phyloP scores from a whole-genome alignment of 2,888 invertebrate genomes.

The Netelia fuscicornis region DNA sequence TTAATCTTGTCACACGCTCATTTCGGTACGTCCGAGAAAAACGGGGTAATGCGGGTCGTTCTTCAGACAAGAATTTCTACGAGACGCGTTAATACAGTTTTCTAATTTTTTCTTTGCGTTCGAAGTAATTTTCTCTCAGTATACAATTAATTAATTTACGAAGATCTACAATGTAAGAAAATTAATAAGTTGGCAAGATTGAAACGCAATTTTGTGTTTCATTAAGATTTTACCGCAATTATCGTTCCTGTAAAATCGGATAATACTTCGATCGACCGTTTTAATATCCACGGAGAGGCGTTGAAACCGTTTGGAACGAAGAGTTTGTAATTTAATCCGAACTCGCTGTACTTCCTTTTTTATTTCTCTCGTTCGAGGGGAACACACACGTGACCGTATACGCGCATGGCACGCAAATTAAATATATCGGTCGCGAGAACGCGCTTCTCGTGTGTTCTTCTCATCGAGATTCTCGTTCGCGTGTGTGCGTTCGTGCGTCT shows the following conservation, averaged over 20 bases:
- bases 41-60: constrained; percentile 1
- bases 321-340: constrained; percentile 50
- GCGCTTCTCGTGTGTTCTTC: constrained; percentile 47
- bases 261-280: too few relatives aligned
- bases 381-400: constrained; percentile 45
- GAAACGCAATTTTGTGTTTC: too few relatives aligned
- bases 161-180: too few relatives aligned
- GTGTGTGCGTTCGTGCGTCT: constrained; percentile 76
- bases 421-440: constrained; percentile 75
- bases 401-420: constrained; percentile 78
- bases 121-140: background rate
- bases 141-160: background rate
- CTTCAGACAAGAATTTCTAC: background rate
- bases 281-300: background rate
- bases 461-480: constrained; percentile 71
- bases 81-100: background rate
- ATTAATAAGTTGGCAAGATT: too few relatives aligned
- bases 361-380: constrained; percentile 17
- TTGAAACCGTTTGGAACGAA: background rate
- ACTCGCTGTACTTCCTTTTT: constrained; percentile 24
- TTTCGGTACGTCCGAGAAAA: constrained; percentile 21
- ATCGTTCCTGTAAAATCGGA: too few relatives aligned
- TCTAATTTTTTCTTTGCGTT: background rate
- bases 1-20: constrained; percentile 60
- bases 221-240: too few relatives aligned